A percentile compares a stretch with the other conserved stretches of the same genome.
phyloP scores from a whole-genome alignment of 2,113 vertebrate species.

The Agapornis roseicollis region DNA sequence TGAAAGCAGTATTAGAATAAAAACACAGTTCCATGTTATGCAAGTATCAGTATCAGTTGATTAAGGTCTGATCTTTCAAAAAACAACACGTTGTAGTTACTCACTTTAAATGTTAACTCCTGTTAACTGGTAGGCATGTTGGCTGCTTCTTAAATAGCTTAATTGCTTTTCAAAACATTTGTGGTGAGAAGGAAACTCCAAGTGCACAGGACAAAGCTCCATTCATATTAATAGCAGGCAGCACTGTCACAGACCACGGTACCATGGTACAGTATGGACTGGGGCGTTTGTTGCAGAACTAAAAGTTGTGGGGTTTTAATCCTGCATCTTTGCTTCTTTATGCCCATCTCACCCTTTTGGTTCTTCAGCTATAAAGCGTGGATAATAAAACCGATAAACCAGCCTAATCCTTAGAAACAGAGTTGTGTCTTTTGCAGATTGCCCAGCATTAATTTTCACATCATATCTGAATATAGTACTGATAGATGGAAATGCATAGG shows the following conservation, averaged over 20 bases:
- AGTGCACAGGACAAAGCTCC: slow-evolving; percentile 53
- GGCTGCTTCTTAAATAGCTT: slow-evolving; percentile 65
- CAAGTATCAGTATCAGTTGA: slow-evolving; percentile 3
- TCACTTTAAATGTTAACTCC: slow-evolving; percentile 56
- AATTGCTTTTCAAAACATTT: slow-evolving; percentile 70
- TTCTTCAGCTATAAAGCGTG: not conserved
- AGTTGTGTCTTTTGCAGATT: not conserved
- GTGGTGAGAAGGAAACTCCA: slow-evolving; percentile 59
- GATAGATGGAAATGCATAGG: not conserved
- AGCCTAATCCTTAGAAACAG: not conserved
- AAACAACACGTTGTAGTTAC: slow-evolving; percentile 27
- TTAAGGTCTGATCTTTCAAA: slow-evolving; percentile 29
- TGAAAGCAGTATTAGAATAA: not conserved
- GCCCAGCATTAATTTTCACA: not conserved
- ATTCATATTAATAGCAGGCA: slow-evolving; percentile 41
- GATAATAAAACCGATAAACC: not conserved
- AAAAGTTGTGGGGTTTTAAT: not conserved
- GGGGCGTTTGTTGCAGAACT: not conserved
- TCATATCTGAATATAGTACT: not conserved
- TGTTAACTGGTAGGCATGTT: slow-evolving; percentile 46
- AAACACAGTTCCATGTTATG: not conserved
- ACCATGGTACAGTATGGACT: not conserved
- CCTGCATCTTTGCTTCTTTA: not conserved
- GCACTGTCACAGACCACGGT: not conserved
- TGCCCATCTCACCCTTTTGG: not conserved